phyloP scores from a whole-genome alignment of 2,797 vertebrate genomes.

The Gymnoscopelus braueri region DNA sequence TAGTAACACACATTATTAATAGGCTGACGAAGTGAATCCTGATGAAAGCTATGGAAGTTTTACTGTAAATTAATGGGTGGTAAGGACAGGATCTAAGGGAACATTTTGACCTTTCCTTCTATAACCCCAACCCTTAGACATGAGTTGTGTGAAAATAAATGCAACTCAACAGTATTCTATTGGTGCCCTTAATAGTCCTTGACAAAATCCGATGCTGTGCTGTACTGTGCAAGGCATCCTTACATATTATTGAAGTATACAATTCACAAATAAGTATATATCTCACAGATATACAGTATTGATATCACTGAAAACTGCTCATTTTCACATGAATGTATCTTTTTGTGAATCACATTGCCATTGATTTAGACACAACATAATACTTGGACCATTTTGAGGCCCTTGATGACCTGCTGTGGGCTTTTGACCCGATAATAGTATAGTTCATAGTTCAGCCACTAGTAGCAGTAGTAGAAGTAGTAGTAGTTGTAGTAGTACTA shows the following conservation, averaged over 20 bases:
- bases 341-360: constrained; percentile 37
- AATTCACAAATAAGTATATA: constrained; percentile 67
- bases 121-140: neutral
- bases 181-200: constrained; percentile 23
- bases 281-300: constrained; percentile 58
- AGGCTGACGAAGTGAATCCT: constrained; percentile 29
- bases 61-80: too few species aligned
- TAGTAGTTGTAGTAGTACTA: neutral
- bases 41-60: constrained; percentile 18
- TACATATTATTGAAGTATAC: constrained; percentile 63
- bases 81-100: too few species aligned
- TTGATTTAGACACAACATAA: constrained; percentile 34
- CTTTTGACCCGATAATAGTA: neutral
- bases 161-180: constrained; percentile 38
- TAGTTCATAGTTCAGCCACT: constrained; percentile 47
- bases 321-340: constrained; percentile 19
- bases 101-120: too few species aligned
- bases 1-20: constrained; percentile 29
- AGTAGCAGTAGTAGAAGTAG: constrained; percentile 47
- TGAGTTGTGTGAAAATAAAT: constrained; percentile 46
- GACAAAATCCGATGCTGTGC: constrained; percentile 33
- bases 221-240: constrained; percentile 48
- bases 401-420: constrained; percentile 1
- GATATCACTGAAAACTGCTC: constrained; percentile 50
- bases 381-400: neutral